Evolutionary conservation across 2,113 vertebrate species (phyloP).

Genomic region (Tiliqua scincoides): DNA sequence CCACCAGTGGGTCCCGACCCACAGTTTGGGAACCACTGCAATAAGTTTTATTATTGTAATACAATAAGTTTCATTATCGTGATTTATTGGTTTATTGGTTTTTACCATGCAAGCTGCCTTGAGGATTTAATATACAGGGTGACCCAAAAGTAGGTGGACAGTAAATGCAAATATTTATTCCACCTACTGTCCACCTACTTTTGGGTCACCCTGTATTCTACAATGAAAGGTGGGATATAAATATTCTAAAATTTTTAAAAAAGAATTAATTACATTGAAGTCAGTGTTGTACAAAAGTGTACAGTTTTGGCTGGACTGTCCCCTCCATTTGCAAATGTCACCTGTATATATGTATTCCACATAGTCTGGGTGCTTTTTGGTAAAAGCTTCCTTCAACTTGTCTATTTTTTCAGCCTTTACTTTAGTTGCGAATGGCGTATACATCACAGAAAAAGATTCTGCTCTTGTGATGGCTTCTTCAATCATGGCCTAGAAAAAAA

Average conservation of each 20-base stretch:
- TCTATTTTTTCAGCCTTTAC: constrained; percentile 63
- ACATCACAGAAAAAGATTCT: constrained; percentile 74
- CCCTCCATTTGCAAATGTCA: constrained; percentile 39
- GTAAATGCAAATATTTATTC: too few relatives aligned
- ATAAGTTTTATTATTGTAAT: too few relatives aligned
- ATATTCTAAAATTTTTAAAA: neutral
- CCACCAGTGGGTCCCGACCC: too few relatives aligned
- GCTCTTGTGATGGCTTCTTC: constrained; percentile 73
- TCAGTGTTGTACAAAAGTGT: neutral
- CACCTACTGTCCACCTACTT: too few relatives aligned
- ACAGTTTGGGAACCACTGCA: too few relatives aligned
- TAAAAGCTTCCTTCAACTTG: constrained; percentile 73
- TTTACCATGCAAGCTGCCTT: neutral
- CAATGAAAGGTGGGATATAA: neutral
- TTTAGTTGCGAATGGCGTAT: constrained; percentile 73
- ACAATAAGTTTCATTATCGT: neutral
- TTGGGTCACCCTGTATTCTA: too few relatives aligned
- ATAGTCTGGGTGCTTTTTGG: constrained; percentile 69
- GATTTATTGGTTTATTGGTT: neutral
- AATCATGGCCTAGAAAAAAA: constrained; percentile 75
- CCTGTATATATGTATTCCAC: constrained; percentile 75
- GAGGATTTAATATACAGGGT: neutral
- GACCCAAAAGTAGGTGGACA: too few relatives aligned
- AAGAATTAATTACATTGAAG: neutral
- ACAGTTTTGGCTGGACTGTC: neutral